Evolutionary conservation across 35 echinoderm and acorn worm species (phyloP).

Genomic region (Stichopus chloronotus): DNA sequence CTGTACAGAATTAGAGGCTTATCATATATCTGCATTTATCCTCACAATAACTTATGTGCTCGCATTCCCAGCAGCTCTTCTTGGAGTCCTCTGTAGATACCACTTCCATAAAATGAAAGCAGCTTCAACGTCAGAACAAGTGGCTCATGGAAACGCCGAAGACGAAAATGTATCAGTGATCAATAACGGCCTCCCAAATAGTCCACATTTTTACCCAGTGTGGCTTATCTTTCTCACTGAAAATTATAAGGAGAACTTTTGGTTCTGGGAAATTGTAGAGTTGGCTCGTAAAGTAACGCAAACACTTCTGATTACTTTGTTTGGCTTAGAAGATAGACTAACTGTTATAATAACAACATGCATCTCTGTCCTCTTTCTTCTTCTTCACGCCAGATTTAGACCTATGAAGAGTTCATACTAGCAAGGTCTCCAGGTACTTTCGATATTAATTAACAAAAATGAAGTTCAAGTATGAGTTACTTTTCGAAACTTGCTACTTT

Average conservation of each 20-base stretch:
- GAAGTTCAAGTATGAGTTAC: too few relatives aligned
- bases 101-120: not conserved
- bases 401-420: constrained; percentile 42
- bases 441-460: too few relatives aligned
- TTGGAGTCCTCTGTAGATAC: constrained; percentile 24
- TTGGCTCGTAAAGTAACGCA: constrained; percentile 43
- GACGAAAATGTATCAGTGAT: not conserved
- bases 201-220: not conserved
- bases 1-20: not conserved
- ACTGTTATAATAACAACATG: constrained; percentile 15
- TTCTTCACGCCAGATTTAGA: constrained; percentile 34
- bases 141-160: not conserved
- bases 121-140: not conserved
- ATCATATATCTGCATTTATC: not conserved
- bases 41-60: constrained; percentile 33
- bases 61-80: constrained; percentile 25
- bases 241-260: constrained; percentile 63
- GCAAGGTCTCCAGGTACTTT: constrained; percentile 48
- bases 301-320: constrained; percentile 36
- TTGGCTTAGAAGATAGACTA: constrained; percentile 53
- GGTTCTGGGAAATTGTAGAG: constrained; percentile 70
- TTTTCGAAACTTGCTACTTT: too few relatives aligned
- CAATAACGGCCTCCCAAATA: not conserved
- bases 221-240: constrained; percentile 56
- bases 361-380: constrained; percentile 51